Evolutionary conservation across 2,797 vertebrate genomes (phyloP), one percentile per base, ranked within the genome.

Genomic region (Sebastes minor): DNA sequence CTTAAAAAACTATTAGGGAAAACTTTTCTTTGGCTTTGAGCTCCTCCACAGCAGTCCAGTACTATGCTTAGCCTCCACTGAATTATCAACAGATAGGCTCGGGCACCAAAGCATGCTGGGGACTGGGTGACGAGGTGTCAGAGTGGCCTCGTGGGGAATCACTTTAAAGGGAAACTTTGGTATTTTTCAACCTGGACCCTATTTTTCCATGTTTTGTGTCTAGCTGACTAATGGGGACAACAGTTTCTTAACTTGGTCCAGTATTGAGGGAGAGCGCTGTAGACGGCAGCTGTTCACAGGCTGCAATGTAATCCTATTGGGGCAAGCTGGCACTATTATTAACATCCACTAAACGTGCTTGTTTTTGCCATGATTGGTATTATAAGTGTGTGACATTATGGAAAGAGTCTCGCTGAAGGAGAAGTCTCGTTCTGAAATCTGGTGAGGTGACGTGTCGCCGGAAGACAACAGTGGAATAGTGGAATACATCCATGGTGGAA

Each of bases 21-120:
- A 23, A 52, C 20, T 61, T 49, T 76, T 60, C 38, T 52, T 84
- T 71, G n/a, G 57, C 32, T 84, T 72, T 49, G 5, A 78, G 67
- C 59, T 78, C 22, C 20, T 53, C 56, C n/a, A 12, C 38, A 52
- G 35, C 22, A 33, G 42, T 70, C 23, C 30, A n/a, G 13, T 35
- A 16, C 23, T 18, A 9, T 69, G 70, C 42, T 42, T 55, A 72
- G 35, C 52, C 61, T 57, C 14, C n/a, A 35, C n/a, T 18, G 49
- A 55, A 56, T 56, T 16, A 69, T 23, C 30, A 53, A 55, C 49
- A 53, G 2, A 68, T 9, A 32, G 30, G 14, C 30, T 56, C 3
- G 5, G n/a, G n/a, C 66, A 69, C 30, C n/a, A 56, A 56, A 55
- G 28, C 28, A 32, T 53, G 13, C 30, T 35, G 46, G 27, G 46